Base-by-base conservation (phyloP, 2,888 invertebrate genomes). In the Drosophila antonietae region DNA sequence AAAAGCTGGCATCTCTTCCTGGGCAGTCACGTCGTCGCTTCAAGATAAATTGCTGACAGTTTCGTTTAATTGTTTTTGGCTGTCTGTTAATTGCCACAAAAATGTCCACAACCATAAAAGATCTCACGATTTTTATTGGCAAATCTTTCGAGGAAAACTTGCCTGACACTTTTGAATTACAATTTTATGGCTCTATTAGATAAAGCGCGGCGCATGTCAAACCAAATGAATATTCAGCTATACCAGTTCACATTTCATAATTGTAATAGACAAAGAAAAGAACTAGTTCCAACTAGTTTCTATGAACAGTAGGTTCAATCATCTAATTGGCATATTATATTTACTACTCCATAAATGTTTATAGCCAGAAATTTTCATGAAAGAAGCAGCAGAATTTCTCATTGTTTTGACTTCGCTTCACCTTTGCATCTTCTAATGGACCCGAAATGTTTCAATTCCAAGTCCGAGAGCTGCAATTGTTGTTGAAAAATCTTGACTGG, bases 21-120 rank as follows among this genome's bases (percentile, higher is more conserved):
- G 88, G 80, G 81, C 72, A 89, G 88, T 88, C 83, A 81, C 81
- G 81, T 87, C 71, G 68, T 64, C 56, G 67, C 63, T 71, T 65
- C 72, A 81, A 78, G 79, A 85, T 88, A 90, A 90, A 90, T 90
- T 88, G 88, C 87, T 83, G 88, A 90, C 91, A 90, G 86, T 83
- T 83, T 80, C 81, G 81, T 88, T 88, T 88, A 83, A 77, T 89
- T 85, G 81, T 59, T 59, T 56, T 56, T 63, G 31, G n/a, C 59
- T 51, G 66, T 51, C 88, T 73, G 73, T 88, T 86, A 89, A 87
- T 88, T 89, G 88, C 83, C 80, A 73, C 75, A 81, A 87, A 89
- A 89, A 82, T 82, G 84, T 78, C 56, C 65, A 39, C 43, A 37
- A 18, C 87, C 65, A 68, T 76, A 85, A 77, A 75, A 71, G 89